Evolutionary conservation across 1,140 invertebrate species (phyloP), one percentile per base, ranked within the genome.

Genomic region (Oreohelix idahoensis): DNA sequence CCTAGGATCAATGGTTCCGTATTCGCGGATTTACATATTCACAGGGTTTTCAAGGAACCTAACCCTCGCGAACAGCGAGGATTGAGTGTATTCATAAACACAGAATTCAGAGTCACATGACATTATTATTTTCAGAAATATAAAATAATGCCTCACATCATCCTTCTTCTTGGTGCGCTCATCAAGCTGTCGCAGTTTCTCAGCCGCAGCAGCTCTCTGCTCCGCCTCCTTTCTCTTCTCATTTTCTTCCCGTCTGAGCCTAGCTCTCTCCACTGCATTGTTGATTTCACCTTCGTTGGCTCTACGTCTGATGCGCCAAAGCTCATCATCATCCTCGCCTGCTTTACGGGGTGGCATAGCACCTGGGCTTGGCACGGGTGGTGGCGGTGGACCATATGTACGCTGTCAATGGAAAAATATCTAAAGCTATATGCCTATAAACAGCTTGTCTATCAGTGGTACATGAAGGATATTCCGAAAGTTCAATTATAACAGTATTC

Each of bases 211-310:
- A 20, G 94, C 90, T 80, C 89, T 90, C 81, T 91, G 86, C 42
- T 91, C 94, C 84, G 95, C 94, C 84, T 95, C 94, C 87, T 94
- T 96, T 74, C 95, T 94, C 86, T 96, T 95, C 89, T 97, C 96
- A 89, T 96, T 96, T 87, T 97, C 96, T 88, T 96, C 95, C 86
- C 96, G 95, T 23, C 95, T 94, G 85, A 95, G 95, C 36, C 95
- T 94, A 0, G 96, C 96, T 77, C 96, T 93, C 85, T 96, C 96
- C 5, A 96, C 95, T 0, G 94, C 95, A 58, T 94, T 94, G 0
- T 94, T 95, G 29, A 97, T 94, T 92, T 96, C 95, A 89, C 94
- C 93, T 85, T 95, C 95, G 75, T 96, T 94, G 83, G 92, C 90
- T 82, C 94, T 93, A 29, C 95, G 93, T 84, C 94, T 93, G 86